Evolutionary conservation across 2,797 vertebrate species (phyloP).

Genomic region (Hyperoplus lanceolatus): DNA sequence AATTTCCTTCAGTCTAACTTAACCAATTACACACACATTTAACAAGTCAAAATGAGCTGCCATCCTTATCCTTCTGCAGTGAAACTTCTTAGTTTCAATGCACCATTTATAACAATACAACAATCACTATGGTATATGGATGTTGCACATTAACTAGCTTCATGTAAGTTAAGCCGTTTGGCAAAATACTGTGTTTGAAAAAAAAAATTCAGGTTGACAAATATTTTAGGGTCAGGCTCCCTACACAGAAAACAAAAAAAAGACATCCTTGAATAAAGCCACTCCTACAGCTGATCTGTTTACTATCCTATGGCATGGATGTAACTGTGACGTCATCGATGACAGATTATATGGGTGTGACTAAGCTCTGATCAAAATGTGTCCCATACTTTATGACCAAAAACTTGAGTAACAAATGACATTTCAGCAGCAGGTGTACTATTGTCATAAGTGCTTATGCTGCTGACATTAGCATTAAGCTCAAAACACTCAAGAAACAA

Average conservation of each 20-base stretch:
- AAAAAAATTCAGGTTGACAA: not conserved
- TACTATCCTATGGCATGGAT: too few relatives aligned
- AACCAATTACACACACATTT: slow-evolving; percentile 52
- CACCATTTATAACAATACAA: not conserved
- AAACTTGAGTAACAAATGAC: not conserved
- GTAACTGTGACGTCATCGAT: too few relatives aligned
- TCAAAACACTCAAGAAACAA: not conserved
- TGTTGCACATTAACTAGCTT: not conserved
- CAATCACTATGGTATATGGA: not conserved
- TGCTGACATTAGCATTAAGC: slow-evolving; percentile 20
- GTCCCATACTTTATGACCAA: not conserved
- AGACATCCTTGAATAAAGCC: too few relatives aligned
- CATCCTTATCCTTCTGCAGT: not conserved
- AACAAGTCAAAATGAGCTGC: slow-evolving; percentile 43
- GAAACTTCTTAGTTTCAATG: slow-evolving; percentile 6
- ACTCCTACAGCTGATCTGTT: too few relatives aligned
- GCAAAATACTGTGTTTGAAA: not conserved
- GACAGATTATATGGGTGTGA: too few relatives aligned
- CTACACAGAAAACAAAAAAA: not conserved
- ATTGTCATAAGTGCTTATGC: not conserved
- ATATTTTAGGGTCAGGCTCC: not conserved
- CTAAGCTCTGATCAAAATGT: too few relatives aligned
- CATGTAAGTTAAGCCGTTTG: not conserved
- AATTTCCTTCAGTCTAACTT: slow-evolving; percentile 58
- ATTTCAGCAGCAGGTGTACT: not conserved